Conservation (phyloP, 2,113 vertebrate genomes). For the Climacteris rufus region DNA sequence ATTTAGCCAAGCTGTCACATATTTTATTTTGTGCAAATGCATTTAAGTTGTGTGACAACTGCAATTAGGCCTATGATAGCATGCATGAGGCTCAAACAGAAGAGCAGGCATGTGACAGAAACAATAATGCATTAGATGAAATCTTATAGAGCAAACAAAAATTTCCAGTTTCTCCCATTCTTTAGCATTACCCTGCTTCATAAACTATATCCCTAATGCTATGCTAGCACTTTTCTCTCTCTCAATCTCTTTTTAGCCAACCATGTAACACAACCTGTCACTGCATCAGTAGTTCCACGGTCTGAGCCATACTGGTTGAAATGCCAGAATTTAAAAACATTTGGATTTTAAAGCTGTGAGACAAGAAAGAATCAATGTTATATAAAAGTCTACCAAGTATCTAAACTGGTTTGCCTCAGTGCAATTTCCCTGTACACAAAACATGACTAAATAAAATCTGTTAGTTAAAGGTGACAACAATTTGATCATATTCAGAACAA, state of each 20-base stretch:
- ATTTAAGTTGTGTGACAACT: neutral
- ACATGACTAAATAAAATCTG: neutral
- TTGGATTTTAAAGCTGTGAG: neutral
- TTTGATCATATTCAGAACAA: neutral
- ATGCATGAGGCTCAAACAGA: neutral
- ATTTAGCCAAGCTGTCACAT: neutral
- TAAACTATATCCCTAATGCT: neutral
- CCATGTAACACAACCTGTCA: neutral
- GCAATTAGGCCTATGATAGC: neutral
- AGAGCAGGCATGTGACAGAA: neutral
- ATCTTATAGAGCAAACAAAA: neutral
- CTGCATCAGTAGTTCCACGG: neutral
- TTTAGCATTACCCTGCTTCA: neutral
- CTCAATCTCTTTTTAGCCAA: neutral
- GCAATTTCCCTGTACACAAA: neutral
- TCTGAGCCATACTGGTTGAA: neutral
- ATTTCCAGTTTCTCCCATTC: neutral
- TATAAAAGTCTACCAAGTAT: neutral
- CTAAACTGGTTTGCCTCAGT: neutral
- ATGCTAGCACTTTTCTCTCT: neutral
- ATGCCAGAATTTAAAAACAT: neutral
- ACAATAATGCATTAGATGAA: neutral
- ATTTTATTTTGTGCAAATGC: neutral
- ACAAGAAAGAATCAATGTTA: neutral
- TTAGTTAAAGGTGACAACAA: neutral